These are phyloP conservation scores for Echiichthys vipera DNA, from an alignment of 2,797 vertebrate genomes.

Conservation along the genomic window DNA sequence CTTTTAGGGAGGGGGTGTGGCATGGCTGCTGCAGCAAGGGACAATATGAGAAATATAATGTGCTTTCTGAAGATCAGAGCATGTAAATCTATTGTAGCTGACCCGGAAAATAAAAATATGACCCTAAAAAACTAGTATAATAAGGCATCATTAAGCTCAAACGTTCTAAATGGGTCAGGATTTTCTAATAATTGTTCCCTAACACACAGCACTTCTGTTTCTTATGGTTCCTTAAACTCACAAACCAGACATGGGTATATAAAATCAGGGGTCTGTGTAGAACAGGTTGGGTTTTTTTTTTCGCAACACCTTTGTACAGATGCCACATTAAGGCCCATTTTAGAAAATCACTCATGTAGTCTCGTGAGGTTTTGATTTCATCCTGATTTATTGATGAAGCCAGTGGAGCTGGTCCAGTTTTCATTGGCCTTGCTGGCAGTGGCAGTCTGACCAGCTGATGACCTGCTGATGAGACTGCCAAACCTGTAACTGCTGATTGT, in stretches of 20 bases:
- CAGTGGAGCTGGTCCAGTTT: neutral
- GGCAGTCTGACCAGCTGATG: neutral
- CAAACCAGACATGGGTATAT: neutral
- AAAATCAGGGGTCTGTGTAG: neutral
- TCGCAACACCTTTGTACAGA: neutral
- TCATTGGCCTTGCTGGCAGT: neutral
- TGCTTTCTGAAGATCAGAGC: too few relatives aligned
- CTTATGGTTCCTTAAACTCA: neutral
- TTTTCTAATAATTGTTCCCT: neutral
- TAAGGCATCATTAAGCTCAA: neutral
- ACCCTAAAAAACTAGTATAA: too few relatives aligned
- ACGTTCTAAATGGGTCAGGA: neutral
- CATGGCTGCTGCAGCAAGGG: too few relatives aligned
- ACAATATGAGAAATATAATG: too few relatives aligned
- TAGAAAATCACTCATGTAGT: neutral
- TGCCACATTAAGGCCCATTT: neutral
- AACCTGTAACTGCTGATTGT: neutral
- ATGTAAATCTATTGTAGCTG: too few relatives aligned
- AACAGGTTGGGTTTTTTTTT: too few relatives aligned
- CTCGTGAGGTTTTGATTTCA: neutral
- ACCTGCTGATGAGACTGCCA: neutral
- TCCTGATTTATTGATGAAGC: neutral
- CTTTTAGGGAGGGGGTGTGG: too few relatives aligned
- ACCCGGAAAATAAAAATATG: too few relatives aligned
- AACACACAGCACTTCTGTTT: too few relatives aligned